Base-by-base conservation (phyloP, 2,113 vertebrate species). In the Dasyprocta punctata region DNA sequence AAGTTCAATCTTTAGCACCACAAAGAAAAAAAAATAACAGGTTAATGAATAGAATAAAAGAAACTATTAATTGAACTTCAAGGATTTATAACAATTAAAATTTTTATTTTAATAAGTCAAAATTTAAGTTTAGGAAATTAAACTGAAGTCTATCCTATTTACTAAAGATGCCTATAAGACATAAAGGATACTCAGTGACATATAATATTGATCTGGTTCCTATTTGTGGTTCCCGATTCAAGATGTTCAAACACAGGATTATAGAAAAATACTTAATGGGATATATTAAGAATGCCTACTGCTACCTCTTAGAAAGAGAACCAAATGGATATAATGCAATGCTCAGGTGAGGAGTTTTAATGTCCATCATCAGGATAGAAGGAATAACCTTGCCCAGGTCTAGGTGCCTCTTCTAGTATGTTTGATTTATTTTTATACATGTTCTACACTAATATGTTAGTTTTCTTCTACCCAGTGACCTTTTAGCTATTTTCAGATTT, bases 401-500 rank as follows among this genome's bases (percentile, higher is more conserved):
- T 26, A 30, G 16, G 3, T n/a, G 20, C 24, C 60, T 58, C 19
- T 49, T 61, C 41, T 49, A 4, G 1, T 1, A 10, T 26, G 5
- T 82, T 71, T n/a, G 24, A 19, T 47, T n/a, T 49, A 36, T 61
- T 49, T 26, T 30, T 78, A 0, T 80, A 44, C 44, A 7, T 75
- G 19, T 60, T 38, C 56, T 17, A 63, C 28, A 47, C 3, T 26
- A 16, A 22, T 9, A 4, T 8, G 14, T n/a, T 36, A 47, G 33
- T 5, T 20, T 38, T 1, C 16, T 41, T 17, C 2, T 11, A 13
- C 8, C 52, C 54, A 61, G 30, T 20, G 36, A 38, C 30, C 38
- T 91, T 80, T 20, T 11, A 58, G 81, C 86, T 82, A 28, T 22
- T 91, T 95, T 95, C 67, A 95, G 69, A 94, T 67, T 88, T 33